Conservation (phyloP, 2,113 vertebrate genomes). For the Pholis gunnellus region DNA sequence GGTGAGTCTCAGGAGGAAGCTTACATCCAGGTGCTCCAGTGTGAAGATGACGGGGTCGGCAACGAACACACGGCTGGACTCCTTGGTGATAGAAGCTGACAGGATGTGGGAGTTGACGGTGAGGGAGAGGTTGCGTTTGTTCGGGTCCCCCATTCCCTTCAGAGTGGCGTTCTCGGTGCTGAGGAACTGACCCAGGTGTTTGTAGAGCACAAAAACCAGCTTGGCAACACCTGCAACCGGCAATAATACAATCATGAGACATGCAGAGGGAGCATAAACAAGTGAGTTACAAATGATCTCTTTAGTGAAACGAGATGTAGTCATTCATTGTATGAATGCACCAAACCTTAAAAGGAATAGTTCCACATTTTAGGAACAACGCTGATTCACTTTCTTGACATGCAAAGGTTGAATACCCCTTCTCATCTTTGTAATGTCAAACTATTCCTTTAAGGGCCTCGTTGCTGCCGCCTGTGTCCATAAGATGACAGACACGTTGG, state of each 20-base stretch:
- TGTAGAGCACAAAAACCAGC: conserved; percentile 98
- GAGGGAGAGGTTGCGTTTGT: conserved; percentile 91
- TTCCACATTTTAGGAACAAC: not conserved
- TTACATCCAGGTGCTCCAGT: conserved; percentile 97
- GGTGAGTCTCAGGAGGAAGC: conserved; percentile 69
- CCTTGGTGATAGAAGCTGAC: conserved; percentile 97
- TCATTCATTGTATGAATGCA: not conserved
- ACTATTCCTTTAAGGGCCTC: not conserved
- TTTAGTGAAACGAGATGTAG: not conserved
- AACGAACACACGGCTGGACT: conserved; percentile 96
- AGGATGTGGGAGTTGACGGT: conserved; percentile 98
- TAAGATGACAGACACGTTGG: not conserved
- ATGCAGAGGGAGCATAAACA: not conserved
- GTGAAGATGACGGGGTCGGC: conserved; percentile 97
- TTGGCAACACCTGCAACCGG: conserved; percentile 90
- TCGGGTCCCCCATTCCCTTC: conserved; percentile 87
- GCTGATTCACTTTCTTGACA: not conserved
- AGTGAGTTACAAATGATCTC: not conserved
- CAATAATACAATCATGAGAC: conserved; percentile 43
- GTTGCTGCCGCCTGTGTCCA: not conserved
- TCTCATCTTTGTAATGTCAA: not conserved
- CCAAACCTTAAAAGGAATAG: not conserved
- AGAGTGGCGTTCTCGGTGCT: conserved; percentile 97
- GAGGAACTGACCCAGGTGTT: conserved; percentile 95
- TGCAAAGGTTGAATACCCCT: not conserved